Percentiles rank a stretch among this genome's conserved stretches.
phyloP scores from a whole-genome alignment of 2,113 vertebrate genomes.

The Muntiacus muntjak region DNA sequence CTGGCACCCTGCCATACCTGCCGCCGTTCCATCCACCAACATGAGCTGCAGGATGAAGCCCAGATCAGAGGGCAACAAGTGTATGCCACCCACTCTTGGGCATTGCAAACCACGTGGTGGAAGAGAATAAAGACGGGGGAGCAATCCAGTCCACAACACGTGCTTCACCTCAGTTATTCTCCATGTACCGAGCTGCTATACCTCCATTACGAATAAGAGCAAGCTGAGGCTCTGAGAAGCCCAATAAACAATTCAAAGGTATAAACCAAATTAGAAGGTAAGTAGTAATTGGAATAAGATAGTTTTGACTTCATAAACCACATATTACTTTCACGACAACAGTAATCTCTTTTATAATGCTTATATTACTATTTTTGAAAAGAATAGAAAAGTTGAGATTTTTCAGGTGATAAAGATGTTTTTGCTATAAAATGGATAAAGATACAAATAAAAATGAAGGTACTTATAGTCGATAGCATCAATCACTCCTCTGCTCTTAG shows the following conservation, averaged over 20 bases:
- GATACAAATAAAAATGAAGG: neutral
- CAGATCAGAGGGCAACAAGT: neutral
- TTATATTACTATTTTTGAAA: neutral
- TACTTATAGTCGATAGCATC: neutral
- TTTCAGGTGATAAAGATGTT: neutral
- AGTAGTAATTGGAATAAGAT: neutral
- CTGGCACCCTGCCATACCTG: neutral
- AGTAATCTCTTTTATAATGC: neutral
- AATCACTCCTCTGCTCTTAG: conserved; percentile 8
- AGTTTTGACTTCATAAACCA: neutral
- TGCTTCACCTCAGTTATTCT: neutral
- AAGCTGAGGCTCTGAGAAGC: neutral
- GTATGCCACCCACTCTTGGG: neutral
- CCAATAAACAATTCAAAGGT: neutral
- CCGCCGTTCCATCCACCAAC: neutral
- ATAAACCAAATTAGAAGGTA: neutral
- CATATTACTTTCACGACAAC: neutral
- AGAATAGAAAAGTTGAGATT: conserved; percentile 3
- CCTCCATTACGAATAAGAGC: neutral
- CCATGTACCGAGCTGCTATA: neutral
- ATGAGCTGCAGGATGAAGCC: neutral
- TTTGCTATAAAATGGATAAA: conserved; percentile 5
- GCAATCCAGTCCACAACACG: neutral
- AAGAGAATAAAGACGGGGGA: neutral
- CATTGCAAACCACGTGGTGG: neutral